Percentiles rank a stretch among this genome's conserved stretches.
These are phyloP conservation scores for Cataglyphis hispanica DNA, from an alignment of 1,140 invertebrate species.

Conservation along the genomic window DNA sequence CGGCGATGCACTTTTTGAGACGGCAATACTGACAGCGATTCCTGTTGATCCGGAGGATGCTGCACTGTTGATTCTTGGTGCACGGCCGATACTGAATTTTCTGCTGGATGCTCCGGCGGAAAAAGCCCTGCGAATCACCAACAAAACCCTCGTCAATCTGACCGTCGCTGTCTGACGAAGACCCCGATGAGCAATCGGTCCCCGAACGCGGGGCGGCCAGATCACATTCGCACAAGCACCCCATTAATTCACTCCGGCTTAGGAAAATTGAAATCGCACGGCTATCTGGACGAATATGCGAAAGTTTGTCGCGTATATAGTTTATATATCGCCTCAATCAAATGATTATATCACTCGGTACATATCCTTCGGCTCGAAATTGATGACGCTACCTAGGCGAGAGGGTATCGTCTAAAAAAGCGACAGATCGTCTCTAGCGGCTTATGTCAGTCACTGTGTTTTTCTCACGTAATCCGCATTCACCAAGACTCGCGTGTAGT, in stretches of 20 bases:
- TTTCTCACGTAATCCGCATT: constrained; percentile 33
- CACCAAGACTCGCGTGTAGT: constrained; percentile 52
- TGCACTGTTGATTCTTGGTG: constrained; percentile 99
- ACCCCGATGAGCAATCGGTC: constrained; percentile 84
- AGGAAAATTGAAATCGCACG: constrained; percentile 30
- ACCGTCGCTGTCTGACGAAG: constrained; percentile 83
- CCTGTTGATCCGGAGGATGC: constrained; percentile 97
- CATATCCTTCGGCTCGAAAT: constrained; percentile 3
- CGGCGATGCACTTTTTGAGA: constrained; percentile 98
- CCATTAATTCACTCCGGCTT: constrained; percentile 80
- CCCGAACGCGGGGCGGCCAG: constrained; percentile 83
- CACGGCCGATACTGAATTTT: constrained; percentile 99
- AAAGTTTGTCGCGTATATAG: not conserved
- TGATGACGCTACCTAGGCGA: constrained; percentile 27
- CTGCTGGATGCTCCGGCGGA: constrained; percentile 97
- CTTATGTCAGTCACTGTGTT: constrained; percentile 31
- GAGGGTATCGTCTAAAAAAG: constrained; percentile 3
- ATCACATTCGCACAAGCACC: constrained; percentile 86
- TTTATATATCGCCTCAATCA: not conserved
- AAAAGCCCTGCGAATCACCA: constrained; percentile 92
- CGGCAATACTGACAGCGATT: constrained; percentile 99
- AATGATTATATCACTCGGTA: constrained; percentile 8
- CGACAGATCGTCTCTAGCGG: not conserved
- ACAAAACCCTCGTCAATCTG: constrained; percentile 85
- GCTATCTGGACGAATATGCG: not conserved